These are phyloP conservation scores for Calliopsis andreniformis DNA, from an alignment of 1,140 invertebrate species.

Conservation along the genomic window DNA sequence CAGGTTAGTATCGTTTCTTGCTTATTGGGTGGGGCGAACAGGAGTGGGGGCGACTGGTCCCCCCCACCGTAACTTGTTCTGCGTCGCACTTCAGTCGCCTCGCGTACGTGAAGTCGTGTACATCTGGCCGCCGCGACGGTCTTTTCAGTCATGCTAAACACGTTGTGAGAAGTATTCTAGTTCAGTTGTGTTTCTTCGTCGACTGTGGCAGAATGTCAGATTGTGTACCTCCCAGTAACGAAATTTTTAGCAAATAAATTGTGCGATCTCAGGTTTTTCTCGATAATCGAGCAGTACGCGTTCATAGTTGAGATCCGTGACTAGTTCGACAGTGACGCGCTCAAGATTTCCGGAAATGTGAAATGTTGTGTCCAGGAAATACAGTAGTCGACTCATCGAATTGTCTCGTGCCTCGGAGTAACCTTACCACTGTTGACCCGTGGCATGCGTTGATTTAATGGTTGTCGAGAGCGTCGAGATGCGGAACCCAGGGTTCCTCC, in stretches of 20 bases:
- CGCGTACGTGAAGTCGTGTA: conserved; percentile 38
- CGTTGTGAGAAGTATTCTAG: not conserved
- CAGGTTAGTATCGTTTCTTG: conserved; percentile 56
- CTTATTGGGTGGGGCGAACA: not conserved
- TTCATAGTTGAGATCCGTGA: not conserved
- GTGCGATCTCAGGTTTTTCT: not conserved
- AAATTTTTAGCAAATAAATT: not conserved
- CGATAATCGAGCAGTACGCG: not conserved
- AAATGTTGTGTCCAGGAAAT: conserved; percentile 7
- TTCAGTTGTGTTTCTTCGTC: conserved; percentile 8
- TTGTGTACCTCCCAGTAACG: not conserved
- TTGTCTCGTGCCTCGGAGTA: conserved; percentile 7
- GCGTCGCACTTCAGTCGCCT: conserved; percentile 70
- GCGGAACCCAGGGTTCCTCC: conserved; percentile 80
- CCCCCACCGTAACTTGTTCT: conserved; percentile 41
- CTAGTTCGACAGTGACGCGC: not conserved
- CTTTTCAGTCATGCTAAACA: not conserved
- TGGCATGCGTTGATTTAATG: conserved; percentile 68
- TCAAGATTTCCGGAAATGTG: not conserved
- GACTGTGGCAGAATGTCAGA: not conserved
- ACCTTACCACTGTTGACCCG: conserved; percentile 22
- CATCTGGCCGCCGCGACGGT: not conserved
- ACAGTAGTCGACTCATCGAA: conserved; percentile 21
- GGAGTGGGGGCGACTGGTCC: conserved; percentile 25
- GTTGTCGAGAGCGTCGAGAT: conserved; percentile 80